Evolutionary conservation across 1,140 invertebrate species (phyloP), one percentile per base, ranked within the genome.

Genomic region (Bursaphelenchus mucronatus): DNA sequence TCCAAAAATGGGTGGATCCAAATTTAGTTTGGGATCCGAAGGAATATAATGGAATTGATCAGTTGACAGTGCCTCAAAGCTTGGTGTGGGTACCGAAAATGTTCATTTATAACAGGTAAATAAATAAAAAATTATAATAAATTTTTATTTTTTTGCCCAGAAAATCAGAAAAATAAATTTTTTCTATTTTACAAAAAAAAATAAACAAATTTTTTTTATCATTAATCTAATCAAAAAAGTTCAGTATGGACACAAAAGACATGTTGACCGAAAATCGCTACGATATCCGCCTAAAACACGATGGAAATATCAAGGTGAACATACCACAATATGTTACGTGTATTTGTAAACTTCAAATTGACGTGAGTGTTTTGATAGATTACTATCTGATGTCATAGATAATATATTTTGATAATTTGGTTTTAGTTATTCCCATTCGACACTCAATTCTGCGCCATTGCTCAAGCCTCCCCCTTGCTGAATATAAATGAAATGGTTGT

Each of bases 401-500:
- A 30, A 30, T 30, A 30, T 30, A 30, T 30, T 30, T 30, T 30
- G 30, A 30, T 30, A 30, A 30, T 30, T 30, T 30, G 30, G 30
- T 5, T 30, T 30, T 30, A 30, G 30, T 39, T 11, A n/a, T 67
- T 67, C 45, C 66, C 64, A 15, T 69, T 68, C 13, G 66, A 69
- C 53, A 61, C 68, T 49, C 59, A 76, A 57, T 81, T 81, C 46
- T 78, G 76, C 68, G 75, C 76, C n/a, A 68, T 78, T 15, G 76
- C 76, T 8, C 58, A 71, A 49, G 76, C 76, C 11, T 81, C 78
- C 45, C 76, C 76, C 4, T 58, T 78, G 51, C 63, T 78, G 9
- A 75, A 69, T 55, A 63, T 67, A 21, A 47, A 67, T 7, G 76
- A 78, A 47, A 81, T 81, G 78, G 59, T 68, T 43, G 74, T 75